phyloP scores from a whole-genome alignment of 2,888 invertebrate genomes.

The Rotaria socialis region DNA sequence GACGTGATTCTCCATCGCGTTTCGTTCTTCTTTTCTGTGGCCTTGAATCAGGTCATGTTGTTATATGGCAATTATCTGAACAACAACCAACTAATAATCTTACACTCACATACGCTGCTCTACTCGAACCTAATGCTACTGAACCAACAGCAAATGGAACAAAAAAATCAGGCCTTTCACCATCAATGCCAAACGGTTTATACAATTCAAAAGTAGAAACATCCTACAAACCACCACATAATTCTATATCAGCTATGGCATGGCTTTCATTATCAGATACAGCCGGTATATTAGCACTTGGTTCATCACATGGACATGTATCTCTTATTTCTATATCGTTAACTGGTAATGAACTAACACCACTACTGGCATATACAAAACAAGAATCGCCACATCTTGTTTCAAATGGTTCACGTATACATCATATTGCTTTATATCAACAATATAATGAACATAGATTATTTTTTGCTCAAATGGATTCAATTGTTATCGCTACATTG shows the following conservation, averaged over 20 bases:
- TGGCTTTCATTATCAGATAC: constrained; percentile 33
- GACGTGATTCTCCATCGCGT: constrained; percentile 32
- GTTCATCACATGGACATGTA: constrained; percentile 33
- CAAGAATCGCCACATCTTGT: constrained; percentile 34
- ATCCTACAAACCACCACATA: not conserved
- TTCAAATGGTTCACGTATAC: constrained; percentile 31
- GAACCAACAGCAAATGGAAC: not conserved
- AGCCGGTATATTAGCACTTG: constrained; percentile 33
- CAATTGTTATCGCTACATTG: constrained; percentile 5
- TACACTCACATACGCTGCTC: constrained; percentile 7
- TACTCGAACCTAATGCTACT: constrained; percentile 27
- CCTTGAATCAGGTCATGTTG: constrained; percentile 34
- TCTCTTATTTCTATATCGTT: constrained; percentile 10
- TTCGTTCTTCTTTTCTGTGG: constrained; percentile 32
- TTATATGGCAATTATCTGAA: constrained; percentile 35
- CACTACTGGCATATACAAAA: constrained; percentile 31
- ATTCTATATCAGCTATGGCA: constrained; percentile 33
- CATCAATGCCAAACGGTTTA: not conserved
- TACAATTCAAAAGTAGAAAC: not conserved
- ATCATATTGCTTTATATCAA: constrained; percentile 33
- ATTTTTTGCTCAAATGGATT: constrained; percentile 36
- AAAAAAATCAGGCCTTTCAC: not conserved
- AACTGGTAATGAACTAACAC: constrained; percentile 30
- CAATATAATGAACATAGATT: constrained; percentile 26
- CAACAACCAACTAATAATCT: constrained; percentile 35